Percentiles rank a stretch among this genome's conserved stretches.
Evolutionary conservation across 2,113 vertebrate species (phyloP).

Genomic region (Cnemophilus loriae): DNA sequence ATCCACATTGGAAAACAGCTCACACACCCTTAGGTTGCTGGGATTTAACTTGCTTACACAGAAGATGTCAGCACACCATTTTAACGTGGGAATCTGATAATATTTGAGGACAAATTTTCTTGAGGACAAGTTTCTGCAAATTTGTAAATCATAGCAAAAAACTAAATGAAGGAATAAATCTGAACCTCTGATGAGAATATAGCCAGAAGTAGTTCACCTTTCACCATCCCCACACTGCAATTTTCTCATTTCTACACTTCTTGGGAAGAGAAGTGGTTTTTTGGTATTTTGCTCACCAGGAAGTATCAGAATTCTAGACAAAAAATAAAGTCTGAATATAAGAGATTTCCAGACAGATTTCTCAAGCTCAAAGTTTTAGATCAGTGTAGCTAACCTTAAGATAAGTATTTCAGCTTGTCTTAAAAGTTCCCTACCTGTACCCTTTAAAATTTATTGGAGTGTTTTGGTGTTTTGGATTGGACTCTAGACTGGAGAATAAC

Average conservation of each 20-base stretch:
- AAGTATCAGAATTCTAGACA: constrained; percentile 16
- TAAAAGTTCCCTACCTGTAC: neutral
- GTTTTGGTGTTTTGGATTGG: neutral
- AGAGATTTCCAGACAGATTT: constrained; percentile 10
- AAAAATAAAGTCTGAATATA: neutral
- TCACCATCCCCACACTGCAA: neutral
- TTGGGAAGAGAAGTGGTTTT: neutral
- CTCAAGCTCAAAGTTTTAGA: neutral
- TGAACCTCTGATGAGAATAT: neutral
- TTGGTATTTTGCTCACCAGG: neutral
- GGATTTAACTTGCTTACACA: neutral
- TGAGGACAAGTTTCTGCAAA: neutral
- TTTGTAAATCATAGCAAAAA: neutral
- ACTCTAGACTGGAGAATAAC: neutral
- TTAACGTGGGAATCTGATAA: neutral
- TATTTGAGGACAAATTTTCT: neutral
- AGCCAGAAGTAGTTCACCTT: neutral
- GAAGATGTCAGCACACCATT: neutral
- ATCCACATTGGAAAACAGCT: neutral
- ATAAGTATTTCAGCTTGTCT: neutral
- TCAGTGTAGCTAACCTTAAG: neutral
- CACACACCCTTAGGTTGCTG: neutral
- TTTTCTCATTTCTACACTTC: neutral
- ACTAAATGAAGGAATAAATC: neutral
- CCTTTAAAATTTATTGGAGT: neutral